Evolutionary conservation across 1,140 invertebrate genomes (phyloP).

Genomic region (Chionoecetes opilio): DNA sequence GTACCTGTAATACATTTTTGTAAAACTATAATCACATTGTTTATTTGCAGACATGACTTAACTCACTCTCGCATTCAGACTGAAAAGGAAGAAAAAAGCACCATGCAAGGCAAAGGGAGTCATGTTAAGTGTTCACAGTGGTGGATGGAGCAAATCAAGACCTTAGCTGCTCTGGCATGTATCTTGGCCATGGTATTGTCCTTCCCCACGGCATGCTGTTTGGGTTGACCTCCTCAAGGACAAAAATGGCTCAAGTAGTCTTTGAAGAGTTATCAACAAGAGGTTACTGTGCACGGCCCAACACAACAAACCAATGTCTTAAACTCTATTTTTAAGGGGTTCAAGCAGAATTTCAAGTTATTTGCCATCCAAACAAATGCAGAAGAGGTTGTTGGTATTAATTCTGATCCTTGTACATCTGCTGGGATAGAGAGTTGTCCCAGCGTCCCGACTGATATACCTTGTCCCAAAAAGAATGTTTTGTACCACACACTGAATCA

Average conservation of each 20-base stretch:
- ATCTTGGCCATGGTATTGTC: conserved; percentile 54
- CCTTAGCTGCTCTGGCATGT: conserved; percentile 69
- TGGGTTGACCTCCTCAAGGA: conserved; percentile 41
- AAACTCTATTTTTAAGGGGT: conserved; percentile 18
- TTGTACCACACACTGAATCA: not conserved
- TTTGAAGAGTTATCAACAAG: conserved; percentile 39
- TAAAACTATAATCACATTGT: not conserved
- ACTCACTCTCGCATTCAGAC: not conserved
- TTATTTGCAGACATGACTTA: not conserved
- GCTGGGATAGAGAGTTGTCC: too few relatives aligned
- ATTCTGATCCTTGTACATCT: not conserved
- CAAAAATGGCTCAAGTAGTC: conserved; percentile 32
- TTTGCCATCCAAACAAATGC: conserved; percentile 32
- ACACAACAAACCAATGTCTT: not conserved
- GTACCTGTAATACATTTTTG: not conserved
- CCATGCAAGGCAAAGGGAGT: conserved; percentile 63
- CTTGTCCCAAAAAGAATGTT: not conserved
- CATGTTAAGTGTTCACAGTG: conserved; percentile 56
- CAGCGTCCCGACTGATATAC: not conserved
- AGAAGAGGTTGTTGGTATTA: not conserved
- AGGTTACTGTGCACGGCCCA: not conserved
- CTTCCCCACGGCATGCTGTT: conserved; percentile 65
- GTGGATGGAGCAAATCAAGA: conserved; percentile 4
- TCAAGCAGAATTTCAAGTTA: conserved; percentile 43
- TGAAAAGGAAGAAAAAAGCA: not conserved